These are phyloP conservation scores for Amphiura filiformis DNA, from an alignment of 35 echinoderm and acorn worm genomes.

Conservation along the genomic window DNA sequence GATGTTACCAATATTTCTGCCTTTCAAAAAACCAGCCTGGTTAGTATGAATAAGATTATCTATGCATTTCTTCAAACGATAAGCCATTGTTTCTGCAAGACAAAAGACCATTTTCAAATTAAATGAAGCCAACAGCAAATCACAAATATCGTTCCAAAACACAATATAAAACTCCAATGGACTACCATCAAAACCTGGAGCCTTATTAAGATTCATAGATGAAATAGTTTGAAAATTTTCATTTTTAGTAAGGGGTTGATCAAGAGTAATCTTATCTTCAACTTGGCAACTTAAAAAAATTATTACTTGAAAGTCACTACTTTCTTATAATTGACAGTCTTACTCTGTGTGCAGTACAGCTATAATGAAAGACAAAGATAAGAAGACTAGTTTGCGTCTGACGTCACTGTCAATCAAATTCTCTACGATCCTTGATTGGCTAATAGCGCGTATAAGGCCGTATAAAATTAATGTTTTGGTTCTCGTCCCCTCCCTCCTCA, in stretches of 20 bases:
- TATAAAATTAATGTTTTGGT: no score
- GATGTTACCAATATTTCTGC: neutral
- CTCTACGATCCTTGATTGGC: no score
- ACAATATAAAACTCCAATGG: conserved; percentile 20
- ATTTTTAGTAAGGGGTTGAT: neutral
- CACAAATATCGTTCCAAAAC: neutral
- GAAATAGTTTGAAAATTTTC: neutral
- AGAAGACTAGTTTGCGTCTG: no score
- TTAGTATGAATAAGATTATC: conserved; percentile 8
- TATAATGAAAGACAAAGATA: no score
- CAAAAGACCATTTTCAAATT: conserved; percentile 1
- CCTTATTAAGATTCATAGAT: neutral
- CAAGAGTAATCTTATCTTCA: neutral
- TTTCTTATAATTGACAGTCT: no score
- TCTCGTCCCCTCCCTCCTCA: no score
- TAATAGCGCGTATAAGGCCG: no score
- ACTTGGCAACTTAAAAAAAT: neutral
- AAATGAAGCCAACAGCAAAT: neutral
- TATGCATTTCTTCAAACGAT: neutral
- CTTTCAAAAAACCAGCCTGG: conserved; percentile 1
- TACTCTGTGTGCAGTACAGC: no score
- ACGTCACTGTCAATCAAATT: no score
- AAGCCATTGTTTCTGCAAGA: neutral
- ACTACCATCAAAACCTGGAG: neutral
- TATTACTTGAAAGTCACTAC: no score